phyloP scores from a whole-genome alignment of 2,797 vertebrate genomes.

The Macropodus opercularis region DNA sequence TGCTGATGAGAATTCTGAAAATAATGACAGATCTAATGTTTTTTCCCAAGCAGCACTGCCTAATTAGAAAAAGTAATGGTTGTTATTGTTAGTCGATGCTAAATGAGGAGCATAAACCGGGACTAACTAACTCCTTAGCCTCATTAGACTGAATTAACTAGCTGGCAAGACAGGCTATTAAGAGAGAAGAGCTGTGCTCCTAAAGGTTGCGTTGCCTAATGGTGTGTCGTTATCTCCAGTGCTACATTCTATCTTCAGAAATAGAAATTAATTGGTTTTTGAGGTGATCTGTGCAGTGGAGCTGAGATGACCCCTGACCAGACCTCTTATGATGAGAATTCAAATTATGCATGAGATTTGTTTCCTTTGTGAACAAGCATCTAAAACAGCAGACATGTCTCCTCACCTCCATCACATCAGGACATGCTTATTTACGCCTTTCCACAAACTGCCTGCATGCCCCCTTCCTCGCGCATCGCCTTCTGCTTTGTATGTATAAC shows the following conservation, averaged over 20 bases:
- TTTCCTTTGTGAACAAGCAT: constrained; percentile 8
- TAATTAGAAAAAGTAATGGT: no score
- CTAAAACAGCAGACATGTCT: constrained; percentile 10
- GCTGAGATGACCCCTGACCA: background rate
- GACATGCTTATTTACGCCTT: constrained; percentile 31
- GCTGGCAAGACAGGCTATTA: no score
- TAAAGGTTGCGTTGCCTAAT: background rate
- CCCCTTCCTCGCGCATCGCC: constrained; percentile 2
- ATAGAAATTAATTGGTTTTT: no score
- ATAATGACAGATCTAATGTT: no score
- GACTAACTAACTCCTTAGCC: no score
- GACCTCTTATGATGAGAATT: background rate
- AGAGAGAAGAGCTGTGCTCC: background rate
- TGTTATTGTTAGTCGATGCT: no score
- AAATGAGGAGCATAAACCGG: no score
- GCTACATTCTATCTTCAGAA: background rate
- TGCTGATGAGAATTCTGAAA: no score
- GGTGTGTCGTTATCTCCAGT: background rate
- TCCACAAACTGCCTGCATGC: constrained; percentile 11
- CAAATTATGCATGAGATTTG: background rate
- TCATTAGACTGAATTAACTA: no score
- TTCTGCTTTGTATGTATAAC: constrained; percentile 50
- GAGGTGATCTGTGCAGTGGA: background rate
- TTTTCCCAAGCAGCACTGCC: no score
- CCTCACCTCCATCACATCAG: constrained; percentile 12